phyloP scores from a whole-genome alignment of 2,113 vertebrate species.

The Macquaria ambigua region DNA sequence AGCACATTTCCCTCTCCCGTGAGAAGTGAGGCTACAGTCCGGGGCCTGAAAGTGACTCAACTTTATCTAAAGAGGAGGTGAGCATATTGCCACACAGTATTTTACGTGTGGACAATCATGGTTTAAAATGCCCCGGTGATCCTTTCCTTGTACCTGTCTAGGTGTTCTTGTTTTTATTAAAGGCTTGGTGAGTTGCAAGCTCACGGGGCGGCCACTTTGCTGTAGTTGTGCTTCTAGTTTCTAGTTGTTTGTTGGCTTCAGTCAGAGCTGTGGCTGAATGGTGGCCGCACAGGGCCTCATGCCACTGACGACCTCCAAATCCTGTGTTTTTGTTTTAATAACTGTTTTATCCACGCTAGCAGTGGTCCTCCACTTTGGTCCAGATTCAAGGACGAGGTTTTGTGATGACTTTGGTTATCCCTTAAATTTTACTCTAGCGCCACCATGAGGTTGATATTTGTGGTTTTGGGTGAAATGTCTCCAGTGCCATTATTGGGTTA shows the following conservation, averaged over 20 bases:
- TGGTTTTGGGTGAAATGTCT: too few relatives aligned
- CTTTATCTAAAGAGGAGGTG: conserved; percentile 5
- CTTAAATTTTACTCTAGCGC: too few relatives aligned
- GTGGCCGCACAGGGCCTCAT: neutral
- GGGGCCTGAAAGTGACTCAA: conserved; percentile 11
- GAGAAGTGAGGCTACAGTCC: conserved; percentile 35
- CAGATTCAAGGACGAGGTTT: neutral
- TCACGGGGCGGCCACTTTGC: neutral
- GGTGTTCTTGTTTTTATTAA: conserved; percentile 8
- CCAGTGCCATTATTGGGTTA: too few relatives aligned
- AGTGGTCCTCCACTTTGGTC: neutral
- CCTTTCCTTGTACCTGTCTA: neutral
- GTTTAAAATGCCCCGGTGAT: neutral
- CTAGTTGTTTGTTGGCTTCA: neutral
- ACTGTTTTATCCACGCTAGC: neutral
- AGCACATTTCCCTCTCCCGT: conserved; percentile 30
- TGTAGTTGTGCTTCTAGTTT: neutral
- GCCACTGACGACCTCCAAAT: neutral
- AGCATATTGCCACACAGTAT: neutral
- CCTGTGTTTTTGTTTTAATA: too few relatives aligned
- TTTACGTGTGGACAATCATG: neutral
- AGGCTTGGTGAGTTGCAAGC: conserved; percentile 8
- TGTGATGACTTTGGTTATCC: too few relatives aligned
- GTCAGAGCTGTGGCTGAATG: neutral
- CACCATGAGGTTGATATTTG: too few relatives aligned